These are phyloP conservation scores for Drosophila lacertosa DNA, from an alignment of 1,140 invertebrate species.

Conservation along the genomic window DNA sequence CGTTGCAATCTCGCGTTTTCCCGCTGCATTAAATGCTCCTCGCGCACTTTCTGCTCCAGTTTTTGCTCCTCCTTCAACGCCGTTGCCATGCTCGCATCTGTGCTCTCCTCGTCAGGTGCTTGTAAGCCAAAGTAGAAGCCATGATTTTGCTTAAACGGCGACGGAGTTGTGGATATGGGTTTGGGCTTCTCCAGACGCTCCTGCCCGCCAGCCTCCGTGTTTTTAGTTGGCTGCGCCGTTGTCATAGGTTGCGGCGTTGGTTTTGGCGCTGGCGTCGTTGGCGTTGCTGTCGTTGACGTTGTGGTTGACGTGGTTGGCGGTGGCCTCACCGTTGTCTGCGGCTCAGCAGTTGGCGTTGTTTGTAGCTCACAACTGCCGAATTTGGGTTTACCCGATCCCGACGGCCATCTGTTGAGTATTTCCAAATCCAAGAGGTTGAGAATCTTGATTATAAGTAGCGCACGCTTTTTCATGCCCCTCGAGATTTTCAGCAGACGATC, in stretches of 20 bases:
- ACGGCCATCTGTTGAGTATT: constrained; percentile 20
- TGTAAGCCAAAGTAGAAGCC: constrained; percentile 51
- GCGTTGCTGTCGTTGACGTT: neutral
- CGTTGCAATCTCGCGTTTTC: neutral
- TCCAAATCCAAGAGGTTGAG: constrained; percentile 50
- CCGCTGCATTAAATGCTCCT: constrained; percentile 39
- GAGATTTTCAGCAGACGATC: constrained; percentile 15
- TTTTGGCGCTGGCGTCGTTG: neutral
- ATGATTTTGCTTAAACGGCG: neutral
- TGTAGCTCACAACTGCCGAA: neutral
- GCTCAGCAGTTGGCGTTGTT: neutral
- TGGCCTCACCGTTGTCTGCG: neutral
- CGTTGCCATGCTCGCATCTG: neutral
- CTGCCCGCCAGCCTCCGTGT: no score
- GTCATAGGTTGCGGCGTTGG: neutral
- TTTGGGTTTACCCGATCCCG: constrained; percentile 4
- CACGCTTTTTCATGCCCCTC: constrained; percentile 33
- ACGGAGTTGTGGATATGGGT: neutral
- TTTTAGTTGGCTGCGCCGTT: neutral
- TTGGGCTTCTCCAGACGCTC: constrained; percentile 12
- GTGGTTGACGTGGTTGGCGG: neutral
- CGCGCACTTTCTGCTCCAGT: constrained; percentile 49
- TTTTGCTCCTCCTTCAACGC: constrained; percentile 50
- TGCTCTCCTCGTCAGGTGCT: constrained; percentile 15
- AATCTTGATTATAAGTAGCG: constrained; percentile 35